Base-by-base conservation (phyloP, 2,888 invertebrate species). In the Drosophila emarginata region DNA sequence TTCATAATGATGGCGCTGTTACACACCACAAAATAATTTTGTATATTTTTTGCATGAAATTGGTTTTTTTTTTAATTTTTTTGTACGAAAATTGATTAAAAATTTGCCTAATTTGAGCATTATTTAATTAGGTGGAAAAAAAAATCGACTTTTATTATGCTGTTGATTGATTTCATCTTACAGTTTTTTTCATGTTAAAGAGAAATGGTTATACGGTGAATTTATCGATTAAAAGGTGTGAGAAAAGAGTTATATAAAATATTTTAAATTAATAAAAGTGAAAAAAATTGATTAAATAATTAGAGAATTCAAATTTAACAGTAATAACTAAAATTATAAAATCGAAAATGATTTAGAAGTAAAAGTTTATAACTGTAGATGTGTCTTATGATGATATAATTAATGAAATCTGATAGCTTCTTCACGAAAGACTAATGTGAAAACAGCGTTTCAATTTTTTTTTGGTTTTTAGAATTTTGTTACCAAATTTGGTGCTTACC, bases 11-110 rank as follows among this genome's bases (percentile, higher is more conserved):
- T 28, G 40, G 14, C 14, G 45, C 45, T 28, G 40, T 32, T 15
- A 23, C 12, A 18, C 4, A n/a, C n/a, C 59, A 59, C 6, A 32
- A 50, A 50, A 51, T 56, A 39, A 50, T 60, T 45, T 39, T 51
- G 3, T 26, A 40, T 67, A 57, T 69, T 59, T 73, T 71, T 73
- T 56, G 73, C 73, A 67, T 59, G 70, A 70, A 70, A 71, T 71
- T 66, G 70, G 72, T 66, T 71, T 65, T 37, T 63, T 36, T 40
- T 56, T 40, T 50, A 23, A 23, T 23, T 12, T 51, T 18, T 4
- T 45, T 21, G 11, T 18, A 21, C 4, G 21, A 45, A 45, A 67
- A 70, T 70, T 70, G 58, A 70, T 70, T 70, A 73, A 60, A 71
- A 73, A 67, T 59, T 57, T 57, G 32, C 36, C 71, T 73, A 73